Conservation (phyloP, 2,797 vertebrate species). For the Onychomys torridus region DNA sequence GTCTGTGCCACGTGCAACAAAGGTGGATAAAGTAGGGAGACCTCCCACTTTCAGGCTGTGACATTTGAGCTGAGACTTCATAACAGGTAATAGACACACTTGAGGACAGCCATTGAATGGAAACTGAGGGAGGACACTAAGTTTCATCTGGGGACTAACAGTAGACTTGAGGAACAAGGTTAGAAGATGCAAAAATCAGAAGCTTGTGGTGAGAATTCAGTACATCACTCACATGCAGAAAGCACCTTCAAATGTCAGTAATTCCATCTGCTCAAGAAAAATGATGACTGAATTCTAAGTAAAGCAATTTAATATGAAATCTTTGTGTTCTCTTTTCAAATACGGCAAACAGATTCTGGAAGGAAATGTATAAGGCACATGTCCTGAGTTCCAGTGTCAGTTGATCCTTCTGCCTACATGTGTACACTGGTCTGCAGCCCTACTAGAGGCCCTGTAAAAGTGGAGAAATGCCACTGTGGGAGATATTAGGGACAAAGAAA, state of each 20-base stretch:
- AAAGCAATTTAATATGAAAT: not conserved
- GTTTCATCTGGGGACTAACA: too few species aligned
- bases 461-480: not conserved
- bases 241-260: too few species aligned
- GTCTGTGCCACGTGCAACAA: rapidly evolving
- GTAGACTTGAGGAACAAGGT: too few species aligned
- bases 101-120: too few species aligned
- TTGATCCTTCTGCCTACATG: not conserved
- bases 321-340: not conserved
- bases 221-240: too few species aligned
- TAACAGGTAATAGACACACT: not conserved
- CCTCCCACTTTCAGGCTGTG: too few species aligned
- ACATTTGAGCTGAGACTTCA: not conserved
- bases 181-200: too few species aligned
- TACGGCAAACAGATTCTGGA: not conserved
- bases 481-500: not conserved
- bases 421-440: not conserved
- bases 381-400: not conserved
- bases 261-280: not conserved
- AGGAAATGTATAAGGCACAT: not conserved
- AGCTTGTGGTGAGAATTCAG: too few species aligned
- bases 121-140: too few species aligned
- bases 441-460: not conserved
- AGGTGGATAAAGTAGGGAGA: not conserved
- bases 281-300: not conserved